Evolutionary conservation across 2,888 invertebrate genomes (phyloP).

Genomic region (Lypha dubia): DNA sequence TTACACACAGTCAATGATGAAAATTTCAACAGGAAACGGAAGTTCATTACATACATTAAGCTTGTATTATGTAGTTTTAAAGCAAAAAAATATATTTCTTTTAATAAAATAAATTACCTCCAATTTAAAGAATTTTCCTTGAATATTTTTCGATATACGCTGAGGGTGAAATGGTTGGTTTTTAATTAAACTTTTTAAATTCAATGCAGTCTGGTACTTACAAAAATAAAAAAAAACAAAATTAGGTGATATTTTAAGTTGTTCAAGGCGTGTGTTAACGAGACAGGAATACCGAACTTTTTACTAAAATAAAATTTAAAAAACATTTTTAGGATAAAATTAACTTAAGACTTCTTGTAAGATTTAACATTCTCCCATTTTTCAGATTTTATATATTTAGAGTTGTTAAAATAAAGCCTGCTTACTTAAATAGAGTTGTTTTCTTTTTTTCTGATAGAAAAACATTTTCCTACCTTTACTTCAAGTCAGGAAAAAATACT

Average conservation of each 20-base stretch:
- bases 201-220: slow-evolving; percentile 25
- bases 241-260: not conserved
- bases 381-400: too few species aligned
- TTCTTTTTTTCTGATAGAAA: too few species aligned
- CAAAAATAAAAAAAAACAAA: not conserved
- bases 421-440: too few species aligned
- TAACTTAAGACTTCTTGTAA: too few species aligned
- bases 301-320: too few species aligned
- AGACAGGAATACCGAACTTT: not conserved
- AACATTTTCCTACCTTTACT: too few species aligned
- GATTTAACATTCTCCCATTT: too few species aligned
- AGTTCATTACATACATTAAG: slow-evolving; percentile 57
- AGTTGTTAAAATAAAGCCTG: too few species aligned
- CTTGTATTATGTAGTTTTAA: slow-evolving; percentile 43
- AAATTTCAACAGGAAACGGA: slow-evolving; percentile 66
- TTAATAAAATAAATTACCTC: slow-evolving; percentile 39
- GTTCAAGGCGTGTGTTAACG: not conserved
- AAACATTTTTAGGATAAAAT: too few species aligned
- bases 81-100: slow-evolving; percentile 5
- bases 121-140: slow-evolving; percentile 22
- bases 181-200: slow-evolving; percentile 49
- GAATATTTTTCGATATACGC: not conserved
- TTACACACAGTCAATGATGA: slow-evolving; percentile 11
- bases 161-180: not conserved
- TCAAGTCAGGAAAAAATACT: too few species aligned